phyloP scores from a whole-genome alignment of 2,797 vertebrate species.

The Gobio occitaniae region DNA sequence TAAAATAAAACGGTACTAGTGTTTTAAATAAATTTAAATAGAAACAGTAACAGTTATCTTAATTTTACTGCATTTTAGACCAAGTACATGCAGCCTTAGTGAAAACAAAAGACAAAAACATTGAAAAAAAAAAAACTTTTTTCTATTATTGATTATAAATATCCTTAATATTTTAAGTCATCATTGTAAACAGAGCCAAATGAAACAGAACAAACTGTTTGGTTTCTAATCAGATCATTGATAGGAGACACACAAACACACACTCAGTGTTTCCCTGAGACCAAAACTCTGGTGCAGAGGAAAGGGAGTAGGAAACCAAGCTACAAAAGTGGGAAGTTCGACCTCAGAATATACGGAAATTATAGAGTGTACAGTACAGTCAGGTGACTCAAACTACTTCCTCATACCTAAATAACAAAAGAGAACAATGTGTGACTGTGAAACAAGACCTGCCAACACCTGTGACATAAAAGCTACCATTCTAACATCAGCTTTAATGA shows the following conservation, averaged over 20 bases:
- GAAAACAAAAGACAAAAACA: not conserved
- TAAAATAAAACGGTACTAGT: too few relatives aligned
- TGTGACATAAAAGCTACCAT: not conserved
- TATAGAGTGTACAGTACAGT: constrained; percentile 5
- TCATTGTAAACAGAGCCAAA: not conserved
- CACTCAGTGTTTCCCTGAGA: constrained; percentile 11
- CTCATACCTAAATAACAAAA: constrained; percentile 28
- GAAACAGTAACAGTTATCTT: too few relatives aligned
- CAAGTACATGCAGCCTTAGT: not conserved
- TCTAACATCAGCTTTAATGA: not conserved
- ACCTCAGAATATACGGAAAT: constrained; percentile 27
- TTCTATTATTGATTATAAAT: not conserved
- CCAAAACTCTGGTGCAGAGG: not conserved
- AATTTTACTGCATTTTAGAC: not conserved
- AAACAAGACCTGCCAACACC: constrained; percentile 1
- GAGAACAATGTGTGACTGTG: constrained; percentile 31
- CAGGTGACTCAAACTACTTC: constrained; percentile 39
- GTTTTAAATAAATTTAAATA: too few relatives aligned
- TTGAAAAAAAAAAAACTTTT: not conserved
- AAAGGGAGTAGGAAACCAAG: constrained; percentile 21
- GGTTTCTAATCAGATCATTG: constrained; percentile 6
- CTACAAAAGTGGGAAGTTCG: constrained; percentile 44
- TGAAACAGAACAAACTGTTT: not conserved
- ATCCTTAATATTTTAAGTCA: not conserved
- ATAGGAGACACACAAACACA: constrained; percentile 10